Base-by-base conservation (phyloP, 2,797 vertebrate species). In the Ibycter americanus region DNA sequence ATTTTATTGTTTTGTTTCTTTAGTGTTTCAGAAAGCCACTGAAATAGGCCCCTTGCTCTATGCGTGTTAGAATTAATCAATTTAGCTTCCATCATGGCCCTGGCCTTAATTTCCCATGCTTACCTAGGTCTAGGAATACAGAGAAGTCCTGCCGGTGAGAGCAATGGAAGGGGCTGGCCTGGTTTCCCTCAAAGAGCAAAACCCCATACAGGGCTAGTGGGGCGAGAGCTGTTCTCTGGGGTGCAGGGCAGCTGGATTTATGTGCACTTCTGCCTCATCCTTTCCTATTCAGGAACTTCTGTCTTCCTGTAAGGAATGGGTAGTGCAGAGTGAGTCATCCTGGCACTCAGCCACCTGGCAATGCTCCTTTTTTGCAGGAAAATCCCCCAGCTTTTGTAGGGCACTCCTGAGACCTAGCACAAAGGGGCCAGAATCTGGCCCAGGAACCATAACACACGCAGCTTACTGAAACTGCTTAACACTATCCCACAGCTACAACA, bases 271-370 rank as follows among this genome's bases (percentile, higher is more conserved):
- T 94, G 90, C 76, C 87, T 94, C 87, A 94, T 96, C 93, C 76
- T 94, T 97, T 93, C 88, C 90, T 91, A 89, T 95, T 89, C 94
- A 95, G 94, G 96, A 97, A 95, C 95, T 96, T 95, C 36, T 92
- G 79, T 88, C 89, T 97, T 97, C 94, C 92, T 96, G 97, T 85
- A 92, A 95, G 93, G 82, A 96, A 81, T 51, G 74, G 55, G 82
- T 86, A 87, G 87, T 58, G 72, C 54, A 52, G 84, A 93, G 51
- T 94, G 95, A 96, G 63, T 95, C 92, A 96, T 93, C 65, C 90
- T 97, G 97, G 93, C 94, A 62, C 34, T 62, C 0, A 0, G 89
- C 96, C 93, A 95, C 93, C 76, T 96, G 96, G 95, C 94, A 95
- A 18, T 52, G 46, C 56, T 96, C 49, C n/a, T 85, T 89, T 91